These are phyloP conservation scores for Lepidurus arcticus DNA, from an alignment of 1,140 invertebrate species.

Conservation along the genomic window DNA sequence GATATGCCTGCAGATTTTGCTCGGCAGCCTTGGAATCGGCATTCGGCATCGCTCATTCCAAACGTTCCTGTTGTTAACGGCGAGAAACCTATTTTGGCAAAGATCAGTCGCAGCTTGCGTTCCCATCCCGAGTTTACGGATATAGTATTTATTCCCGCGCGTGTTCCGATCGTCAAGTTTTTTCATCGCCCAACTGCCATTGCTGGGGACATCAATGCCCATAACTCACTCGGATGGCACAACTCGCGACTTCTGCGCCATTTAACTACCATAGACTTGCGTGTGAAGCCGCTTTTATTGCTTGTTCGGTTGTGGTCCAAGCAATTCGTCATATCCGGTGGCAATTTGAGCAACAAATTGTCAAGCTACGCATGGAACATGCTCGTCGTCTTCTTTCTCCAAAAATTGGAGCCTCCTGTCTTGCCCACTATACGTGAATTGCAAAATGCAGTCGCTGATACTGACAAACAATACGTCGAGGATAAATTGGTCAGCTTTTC, in stretches of 20 bases:
- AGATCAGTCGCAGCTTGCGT: not conserved
- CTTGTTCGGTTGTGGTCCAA: not conserved
- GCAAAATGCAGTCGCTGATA: not conserved
- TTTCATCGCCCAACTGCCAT: not conserved
- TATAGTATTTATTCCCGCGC: not conserved
- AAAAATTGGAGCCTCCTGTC: not conserved
- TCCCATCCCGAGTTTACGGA: not conserved
- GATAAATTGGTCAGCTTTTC: not conserved
- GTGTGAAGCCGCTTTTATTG: not conserved
- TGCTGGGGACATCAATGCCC: not conserved
- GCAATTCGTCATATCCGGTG: not conserved
- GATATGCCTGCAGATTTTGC: not conserved
- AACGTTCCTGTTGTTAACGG: not conserved
- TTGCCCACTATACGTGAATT: not conserved
- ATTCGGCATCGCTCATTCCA: not conserved
- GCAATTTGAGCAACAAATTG: not conserved
- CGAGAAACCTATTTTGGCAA: not conserved
- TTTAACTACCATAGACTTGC: not conserved
- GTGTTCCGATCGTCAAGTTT: not conserved
- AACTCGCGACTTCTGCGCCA: not conserved
- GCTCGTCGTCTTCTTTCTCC: not conserved
- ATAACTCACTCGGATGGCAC: slow-evolving; percentile 1
- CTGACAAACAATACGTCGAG: not conserved
- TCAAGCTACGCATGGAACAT: slow-evolving; percentile 3
- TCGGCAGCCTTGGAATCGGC: not conserved